Evolutionary conservation across 2,797 vertebrate genomes (phyloP).

Genomic region (Enteromius mattozi): DNA sequence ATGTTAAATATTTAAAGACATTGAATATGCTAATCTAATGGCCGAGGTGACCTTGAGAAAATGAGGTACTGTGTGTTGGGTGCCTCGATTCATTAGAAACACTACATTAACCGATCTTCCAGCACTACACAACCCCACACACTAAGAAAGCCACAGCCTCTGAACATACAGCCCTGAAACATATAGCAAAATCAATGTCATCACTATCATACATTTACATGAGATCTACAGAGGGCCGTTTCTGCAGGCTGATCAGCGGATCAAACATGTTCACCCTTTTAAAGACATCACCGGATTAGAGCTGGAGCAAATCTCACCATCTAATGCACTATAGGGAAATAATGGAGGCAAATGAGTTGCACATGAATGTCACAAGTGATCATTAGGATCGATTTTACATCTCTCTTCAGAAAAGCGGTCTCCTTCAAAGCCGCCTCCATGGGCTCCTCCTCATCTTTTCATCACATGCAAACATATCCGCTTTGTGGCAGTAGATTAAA

Average conservation of each 20-base stretch:
- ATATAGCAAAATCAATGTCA: constrained; percentile 37
- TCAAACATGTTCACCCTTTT: constrained; percentile 43
- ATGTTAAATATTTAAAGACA: constrained; percentile 72
- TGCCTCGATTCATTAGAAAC: constrained; percentile 81
- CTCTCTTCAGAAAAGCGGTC: constrained; percentile 45
- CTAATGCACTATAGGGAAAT: constrained; percentile 54
- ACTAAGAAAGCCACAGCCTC: constrained; percentile 23
- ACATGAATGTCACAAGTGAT: constrained; percentile 60
- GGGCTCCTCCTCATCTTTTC: constrained; percentile 24
- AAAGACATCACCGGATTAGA: constrained; percentile 52
- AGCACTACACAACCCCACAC: constrained; percentile 74
- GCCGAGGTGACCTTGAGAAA: constrained; percentile 76
- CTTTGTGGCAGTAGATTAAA: constrained; percentile 66
- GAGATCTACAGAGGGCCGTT: constrained; percentile 19
- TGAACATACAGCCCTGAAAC: constrained; percentile 14
- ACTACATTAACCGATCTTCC: constrained; percentile 82
- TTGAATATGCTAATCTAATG: constrained; percentile 77
- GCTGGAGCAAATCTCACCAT: constrained; percentile 39
- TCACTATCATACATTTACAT: constrained; percentile 27
- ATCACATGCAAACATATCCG: constrained; percentile 18
- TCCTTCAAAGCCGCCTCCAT: constrained; percentile 42
- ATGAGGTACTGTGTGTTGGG: constrained; percentile 75
- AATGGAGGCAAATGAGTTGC: constrained; percentile 56
- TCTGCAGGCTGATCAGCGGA: constrained; percentile 44
- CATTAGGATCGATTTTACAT: constrained; percentile 57